These are phyloP conservation scores for Micrasema longulum DNA, from an alignment of 1,140 invertebrate species.

Conservation along the genomic window DNA sequence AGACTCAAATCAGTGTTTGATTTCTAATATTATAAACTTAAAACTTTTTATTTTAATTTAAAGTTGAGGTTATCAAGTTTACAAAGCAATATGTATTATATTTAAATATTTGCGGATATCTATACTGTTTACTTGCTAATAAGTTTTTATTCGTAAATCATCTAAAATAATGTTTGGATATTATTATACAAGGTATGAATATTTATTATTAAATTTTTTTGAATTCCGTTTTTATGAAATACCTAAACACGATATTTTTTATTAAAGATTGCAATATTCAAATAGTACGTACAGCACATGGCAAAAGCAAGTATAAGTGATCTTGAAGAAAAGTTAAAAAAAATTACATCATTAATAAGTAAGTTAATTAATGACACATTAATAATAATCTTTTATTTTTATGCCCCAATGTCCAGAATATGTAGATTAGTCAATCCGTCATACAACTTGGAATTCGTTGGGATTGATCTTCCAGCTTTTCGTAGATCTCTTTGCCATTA, in stretches of 20 bases:
- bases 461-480: too few species aligned
- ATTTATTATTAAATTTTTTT: background rate
- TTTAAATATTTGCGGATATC: too few species aligned
- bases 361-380: background rate
- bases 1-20: too few species aligned
- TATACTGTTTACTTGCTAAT: too few species aligned
- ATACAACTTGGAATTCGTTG: too few species aligned
- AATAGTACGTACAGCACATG: background rate
- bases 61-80: too few species aligned
- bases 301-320: background rate
- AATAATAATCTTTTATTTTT: background rate
- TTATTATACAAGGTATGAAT: background rate
- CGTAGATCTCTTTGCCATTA: too few species aligned
- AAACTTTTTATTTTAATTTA: too few species aligned
- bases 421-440: too few species aligned
- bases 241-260: background rate
- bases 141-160: background rate
- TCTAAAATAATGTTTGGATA: background rate
- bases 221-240: background rate
- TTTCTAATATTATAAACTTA: too few species aligned
- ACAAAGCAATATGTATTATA: too few species aligned
- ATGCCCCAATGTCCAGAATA: too few species aligned
- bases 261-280: background rate
- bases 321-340: background rate
- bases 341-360: background rate